Evolutionary conservation across 2,888 invertebrate species (phyloP), one percentile per base, ranked within the genome.

Genomic region (Strigamia crassipes): DNA sequence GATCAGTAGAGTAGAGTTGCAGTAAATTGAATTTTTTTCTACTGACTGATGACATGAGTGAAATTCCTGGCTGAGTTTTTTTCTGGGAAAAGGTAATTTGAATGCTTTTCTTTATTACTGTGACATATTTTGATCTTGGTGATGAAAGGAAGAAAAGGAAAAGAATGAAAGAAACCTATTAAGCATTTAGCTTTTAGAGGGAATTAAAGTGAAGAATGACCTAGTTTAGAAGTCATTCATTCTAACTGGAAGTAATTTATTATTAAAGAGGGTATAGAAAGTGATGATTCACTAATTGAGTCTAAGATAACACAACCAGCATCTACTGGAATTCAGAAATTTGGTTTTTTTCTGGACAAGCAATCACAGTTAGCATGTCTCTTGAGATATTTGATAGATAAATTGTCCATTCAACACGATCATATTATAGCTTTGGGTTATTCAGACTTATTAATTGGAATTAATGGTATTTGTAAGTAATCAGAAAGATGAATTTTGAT

Each of bases 11-110:
- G 27, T 38, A 38, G 15, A 73, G 73, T 31, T 73, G 73, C 73
- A 73, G 31, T 73, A 73, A 73, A 73, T 73, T 73, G 73, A 73
- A 27, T 73, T 73, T 73, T 9, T 15, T 13, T 73, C 73, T 8
- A 73, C 27, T 73, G 31, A 10, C 5, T 73, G 27, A 27, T 73
- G 73, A 31, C 73, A 73, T 73, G 31, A 27, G 12, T 13, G 23
- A 66, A 73, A 31, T 73, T 31, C 12, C 13, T 73, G 73, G 13
- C 31, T 73, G 73, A 27, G 18, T 27, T 31, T 27, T 15, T 73
- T 73, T n/a, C n/a, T 12, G 73, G 56, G 73, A 15, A 18, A 73
- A 31, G 23, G 31, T 51, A 51, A 51, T 51, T 51, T 51, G 8
- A 51, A 51, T 73, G 73, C 6, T 15, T 31, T 73, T 73, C 18